These are phyloP conservation scores for Disparrhopalites patrizii DNA, from an alignment of 2,888 invertebrate genomes.

Conservation along the genomic window DNA sequence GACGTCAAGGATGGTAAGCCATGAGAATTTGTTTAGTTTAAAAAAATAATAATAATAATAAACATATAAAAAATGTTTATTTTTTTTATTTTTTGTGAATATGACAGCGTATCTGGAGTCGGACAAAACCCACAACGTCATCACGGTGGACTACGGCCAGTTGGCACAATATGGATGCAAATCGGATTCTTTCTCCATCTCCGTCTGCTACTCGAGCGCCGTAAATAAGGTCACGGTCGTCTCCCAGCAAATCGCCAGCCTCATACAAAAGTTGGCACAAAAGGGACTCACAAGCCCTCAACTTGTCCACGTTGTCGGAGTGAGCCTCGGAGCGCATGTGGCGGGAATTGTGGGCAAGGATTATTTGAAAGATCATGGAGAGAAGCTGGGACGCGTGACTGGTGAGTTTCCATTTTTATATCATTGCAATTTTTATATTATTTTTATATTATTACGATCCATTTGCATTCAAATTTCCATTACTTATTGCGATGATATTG, in stretches of 20 bases:
- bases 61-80: neutral
- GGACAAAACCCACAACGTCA: neutral
- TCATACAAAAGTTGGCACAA: neutral
- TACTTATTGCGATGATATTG: too few species aligned
- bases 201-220: conserved; percentile 1
- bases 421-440: too few species aligned
- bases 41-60: too few species aligned
- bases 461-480: too few species aligned
- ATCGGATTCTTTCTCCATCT: neutral
- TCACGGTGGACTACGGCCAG: conserved; percentile 6
- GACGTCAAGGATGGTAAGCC: conserved; percentile 19
- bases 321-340: conserved; percentile 30
- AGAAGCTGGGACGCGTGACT: conserved; percentile 22
- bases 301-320: conserved; percentile 29
- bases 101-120: neutral
- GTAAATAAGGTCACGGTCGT: neutral
- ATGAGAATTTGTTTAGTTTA: too few species aligned
- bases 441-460: too few species aligned
- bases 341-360: conserved; percentile 25
- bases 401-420: conserved; percentile 8
- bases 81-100: neutral
- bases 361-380: conserved; percentile 12
- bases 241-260: neutral
- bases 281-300: neutral
- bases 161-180: neutral